Evolutionary conservation across 2,797 vertebrate genomes (phyloP), one percentile per base, ranked within the genome.

Genomic region (Esox masquinongy): DNA sequence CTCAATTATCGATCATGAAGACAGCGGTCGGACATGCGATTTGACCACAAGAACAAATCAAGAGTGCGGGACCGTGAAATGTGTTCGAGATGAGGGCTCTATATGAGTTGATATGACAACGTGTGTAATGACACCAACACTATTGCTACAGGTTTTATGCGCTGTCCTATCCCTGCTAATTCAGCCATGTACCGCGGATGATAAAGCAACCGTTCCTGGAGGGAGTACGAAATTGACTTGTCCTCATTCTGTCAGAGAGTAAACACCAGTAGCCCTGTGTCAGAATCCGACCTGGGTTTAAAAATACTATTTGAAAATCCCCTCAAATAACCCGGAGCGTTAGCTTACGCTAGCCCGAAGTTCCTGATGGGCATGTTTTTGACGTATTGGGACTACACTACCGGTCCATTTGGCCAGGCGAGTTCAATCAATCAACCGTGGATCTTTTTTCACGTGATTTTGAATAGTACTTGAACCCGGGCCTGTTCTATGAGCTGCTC

Each of bases 181-280:
- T 31, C 16, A 53, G 26, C 24, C 70, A 71, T 17, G 17, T 26
- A n/a, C 49, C 29, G 49, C 31, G 70, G 17, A 17, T 16, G 64
- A 6, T 31, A 19, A 67, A 67, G 6, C 8, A 34, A 67, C 29
- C 1, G 24, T 24, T 67, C 31, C 64, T 34, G 31, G 15, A 61
- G 22, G 56, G 56, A 14, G 49, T 26, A 53, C 50, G 22, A 50
- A 50, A 70, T 53, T 51, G 24, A 51, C 49, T 70, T 51, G 69
- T 31, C 51, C 47, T 70, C 8, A 16, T 71, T 53, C 47, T 19
- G 26, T 51, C 29, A 50, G 49, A 29, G 14, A 59, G 51, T 61
- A 61, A 61, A 61, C 56, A 68, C 61, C 75, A 22, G 43, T n/a
- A 63, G 68, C 76, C 72, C 68, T 43, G 24, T 66, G 26, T 26